phyloP scores from a whole-genome alignment of 2,888 invertebrate genomes.

The Hololepta plana region DNA sequence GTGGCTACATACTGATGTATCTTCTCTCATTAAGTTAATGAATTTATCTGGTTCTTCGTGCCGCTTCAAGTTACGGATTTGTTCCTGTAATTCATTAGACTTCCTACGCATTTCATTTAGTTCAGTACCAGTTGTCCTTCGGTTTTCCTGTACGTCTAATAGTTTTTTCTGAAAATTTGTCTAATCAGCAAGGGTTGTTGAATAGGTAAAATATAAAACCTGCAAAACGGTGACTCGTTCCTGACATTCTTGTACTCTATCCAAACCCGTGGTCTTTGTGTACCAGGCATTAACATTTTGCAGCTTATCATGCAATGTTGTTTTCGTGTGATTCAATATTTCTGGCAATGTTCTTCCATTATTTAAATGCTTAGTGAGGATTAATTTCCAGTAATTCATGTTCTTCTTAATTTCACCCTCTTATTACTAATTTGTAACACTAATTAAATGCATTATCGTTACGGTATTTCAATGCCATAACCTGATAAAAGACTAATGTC shows the following conservation, averaged over 20 bases:
- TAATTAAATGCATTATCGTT: too few relatives aligned
- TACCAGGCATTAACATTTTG: conserved; percentile 28
- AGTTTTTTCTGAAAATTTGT: conserved; percentile 42
- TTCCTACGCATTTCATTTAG: conserved; percentile 40
- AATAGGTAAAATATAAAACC: too few relatives aligned
- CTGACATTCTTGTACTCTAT: conserved; percentile 59
- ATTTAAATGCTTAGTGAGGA: too few relatives aligned
- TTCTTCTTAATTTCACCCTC: too few relatives aligned
- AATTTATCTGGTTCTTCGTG: conserved; percentile 52
- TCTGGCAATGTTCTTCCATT: background rate
- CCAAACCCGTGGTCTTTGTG: conserved; percentile 58
- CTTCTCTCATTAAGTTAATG: conserved; percentile 52
- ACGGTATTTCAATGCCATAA: too few relatives aligned
- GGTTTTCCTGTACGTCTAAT: conserved; percentile 41
- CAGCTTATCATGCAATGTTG: background rate
- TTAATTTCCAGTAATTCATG: too few relatives aligned
- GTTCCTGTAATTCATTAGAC: conserved; percentile 52
- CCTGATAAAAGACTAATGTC: too few relatives aligned
- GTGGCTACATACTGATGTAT: conserved; percentile 32
- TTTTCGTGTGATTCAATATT: conserved; percentile 2
- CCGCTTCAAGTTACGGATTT: conserved; percentile 57
- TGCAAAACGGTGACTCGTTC: conserved; percentile 51
- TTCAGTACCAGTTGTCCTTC: conserved; percentile 42
- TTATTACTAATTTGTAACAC: too few relatives aligned
- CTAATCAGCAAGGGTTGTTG: too few relatives aligned